Conservation (phyloP, 2,888 invertebrate genomes). For the Cylindroiulus punctatus region DNA sequence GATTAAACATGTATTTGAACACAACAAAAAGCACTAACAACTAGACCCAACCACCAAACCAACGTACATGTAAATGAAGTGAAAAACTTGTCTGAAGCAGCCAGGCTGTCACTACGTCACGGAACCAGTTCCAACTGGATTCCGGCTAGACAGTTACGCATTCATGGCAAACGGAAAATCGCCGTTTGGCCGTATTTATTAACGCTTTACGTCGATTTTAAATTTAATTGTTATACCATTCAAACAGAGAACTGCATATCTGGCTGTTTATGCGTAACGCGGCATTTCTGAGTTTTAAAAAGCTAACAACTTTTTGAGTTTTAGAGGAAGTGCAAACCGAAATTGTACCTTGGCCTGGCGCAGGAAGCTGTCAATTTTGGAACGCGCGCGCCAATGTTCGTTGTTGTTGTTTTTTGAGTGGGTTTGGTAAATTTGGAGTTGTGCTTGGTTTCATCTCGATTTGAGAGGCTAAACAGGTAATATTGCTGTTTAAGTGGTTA, state of each 20-base stretch:
- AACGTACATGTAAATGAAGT: constrained; percentile 20
- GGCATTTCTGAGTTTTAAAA: too few species aligned
- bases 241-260: too few species aligned
- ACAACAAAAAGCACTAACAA: not conserved
- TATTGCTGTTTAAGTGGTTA: too few species aligned
- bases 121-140: not conserved
- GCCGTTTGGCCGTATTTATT: too few species aligned
- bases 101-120: not conserved
- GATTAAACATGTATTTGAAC: not conserved
- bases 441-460: too few species aligned
- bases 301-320: too few species aligned
- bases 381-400: not conserved
- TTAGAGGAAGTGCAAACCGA: not conserved
- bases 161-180: not conserved
- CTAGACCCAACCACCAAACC: not conserved
- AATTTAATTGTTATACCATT: too few species aligned
- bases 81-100: too few species aligned
- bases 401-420: not conserved
- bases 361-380: not conserved
- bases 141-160: not conserved
- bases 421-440: too few species aligned
- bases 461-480: too few species aligned
- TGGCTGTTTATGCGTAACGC: too few species aligned
- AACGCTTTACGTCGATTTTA: too few species aligned
- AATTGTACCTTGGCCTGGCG: not conserved